Percentiles rank a stretch among this genome's conserved stretches.
Evolutionary conservation across 2,888 invertebrate genomes (phyloP).

Genomic region (Heterodera filipjevi): DNA sequence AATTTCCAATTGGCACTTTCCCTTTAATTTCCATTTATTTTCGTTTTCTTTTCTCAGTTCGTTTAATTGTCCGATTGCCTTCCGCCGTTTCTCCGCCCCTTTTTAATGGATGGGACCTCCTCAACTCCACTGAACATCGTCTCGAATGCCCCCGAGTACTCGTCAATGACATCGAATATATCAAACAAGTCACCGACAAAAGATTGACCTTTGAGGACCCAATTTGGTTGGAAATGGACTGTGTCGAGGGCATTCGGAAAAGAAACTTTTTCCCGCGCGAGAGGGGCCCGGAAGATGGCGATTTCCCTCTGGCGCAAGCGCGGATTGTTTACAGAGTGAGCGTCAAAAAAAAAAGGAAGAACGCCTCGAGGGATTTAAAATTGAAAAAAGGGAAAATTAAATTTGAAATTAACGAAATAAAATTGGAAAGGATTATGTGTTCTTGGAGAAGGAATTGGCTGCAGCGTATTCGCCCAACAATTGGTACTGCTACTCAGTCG

Average conservation of each 20-base stretch:
- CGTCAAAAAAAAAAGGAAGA: background rate
- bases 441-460: slow-evolving; percentile 30
- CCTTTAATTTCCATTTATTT: background rate
- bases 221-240: slow-evolving; percentile 35
- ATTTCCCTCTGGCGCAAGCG: slow-evolving; percentile 43
- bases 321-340: slow-evolving; percentile 42
- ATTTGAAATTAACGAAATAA: background rate
- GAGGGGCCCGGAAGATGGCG: slow-evolving; percentile 29
- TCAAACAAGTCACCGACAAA: background rate
- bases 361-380: background rate
- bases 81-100: background rate
- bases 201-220: slow-evolving; percentile 30
- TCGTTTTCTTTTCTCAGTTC: background rate
- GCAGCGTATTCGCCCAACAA: slow-evolving; percentile 27
- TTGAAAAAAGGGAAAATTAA: slow-evolving; percentile 9
- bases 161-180: background rate
- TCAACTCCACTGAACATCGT: background rate
- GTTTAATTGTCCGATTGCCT: background rate
- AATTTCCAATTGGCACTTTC: background rate
- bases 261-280: slow-evolving; percentile 37
- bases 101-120: background rate
- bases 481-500: slow-evolving; percentile 32
- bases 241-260: slow-evolving; percentile 33
- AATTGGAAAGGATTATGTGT: slow-evolving; percentile 25
- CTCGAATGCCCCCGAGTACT: background rate